Conservation (phyloP, 2,888 invertebrate species). For the Nemotelus nigrinus region DNA sequence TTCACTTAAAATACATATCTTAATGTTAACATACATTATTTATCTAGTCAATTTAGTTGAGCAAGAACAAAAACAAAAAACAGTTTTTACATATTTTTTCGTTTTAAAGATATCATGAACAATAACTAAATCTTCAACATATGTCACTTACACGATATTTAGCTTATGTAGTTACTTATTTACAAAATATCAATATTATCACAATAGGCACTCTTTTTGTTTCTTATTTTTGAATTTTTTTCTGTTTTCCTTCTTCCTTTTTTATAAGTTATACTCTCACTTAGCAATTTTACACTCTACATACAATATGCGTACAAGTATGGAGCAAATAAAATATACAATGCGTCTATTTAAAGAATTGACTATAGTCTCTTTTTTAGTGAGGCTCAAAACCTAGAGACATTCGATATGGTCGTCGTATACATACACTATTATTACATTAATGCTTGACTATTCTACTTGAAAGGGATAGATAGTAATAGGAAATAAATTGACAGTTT, state of each 20-base stretch:
- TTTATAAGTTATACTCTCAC: not conserved
- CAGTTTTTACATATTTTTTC: no score
- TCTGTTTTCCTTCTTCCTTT: not conserved
- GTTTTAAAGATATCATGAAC: not conserved
- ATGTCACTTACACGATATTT: conserved; percentile 3
- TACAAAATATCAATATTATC: conserved; percentile 46
- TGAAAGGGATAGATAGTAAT: no score
- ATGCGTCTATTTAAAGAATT: not conserved
- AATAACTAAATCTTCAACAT: not conserved
- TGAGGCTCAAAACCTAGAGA: not conserved
- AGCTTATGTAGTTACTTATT: conserved; percentile 20
- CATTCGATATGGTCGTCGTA: conserved; percentile 27
- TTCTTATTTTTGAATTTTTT: conserved; percentile 2
- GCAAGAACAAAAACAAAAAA: not conserved
- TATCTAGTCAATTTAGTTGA: not conserved
- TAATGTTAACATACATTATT: not conserved
- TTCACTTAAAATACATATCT: not conserved
- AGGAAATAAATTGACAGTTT: not conserved
- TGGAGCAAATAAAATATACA: not conserved
- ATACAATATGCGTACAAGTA: not conserved
- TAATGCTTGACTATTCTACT: no score
- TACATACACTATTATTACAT: not conserved
- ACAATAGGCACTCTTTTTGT: conserved; percentile 50
- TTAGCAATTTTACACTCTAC: not conserved
- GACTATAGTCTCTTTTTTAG: not conserved